A percentile compares a stretch with the other conserved stretches of the same genome.
phyloP scores from a whole-genome alignment of 2,797 vertebrate genomes.

The Acomys russatus region DNA sequence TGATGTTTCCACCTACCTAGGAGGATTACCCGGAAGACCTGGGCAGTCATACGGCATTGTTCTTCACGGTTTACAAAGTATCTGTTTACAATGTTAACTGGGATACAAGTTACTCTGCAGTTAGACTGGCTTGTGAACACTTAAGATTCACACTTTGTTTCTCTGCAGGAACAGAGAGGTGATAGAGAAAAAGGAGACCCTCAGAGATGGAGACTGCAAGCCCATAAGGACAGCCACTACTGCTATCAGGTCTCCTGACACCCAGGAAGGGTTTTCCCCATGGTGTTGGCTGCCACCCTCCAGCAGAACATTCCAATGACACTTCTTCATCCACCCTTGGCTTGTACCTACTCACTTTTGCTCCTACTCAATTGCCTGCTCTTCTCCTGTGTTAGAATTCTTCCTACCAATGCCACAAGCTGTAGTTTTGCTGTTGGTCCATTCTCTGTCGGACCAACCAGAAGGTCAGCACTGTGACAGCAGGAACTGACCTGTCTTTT shows the following conservation, averaged over 20 bases:
- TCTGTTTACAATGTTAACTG: neutral
- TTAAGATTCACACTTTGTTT: neutral
- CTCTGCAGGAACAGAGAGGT: neutral
- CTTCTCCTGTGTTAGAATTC: neutral
- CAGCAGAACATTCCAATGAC: neutral
- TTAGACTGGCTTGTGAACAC: neutral
- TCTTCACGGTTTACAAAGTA: conserved; percentile 21
- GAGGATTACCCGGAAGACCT: neutral
- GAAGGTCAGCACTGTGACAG: neutral
- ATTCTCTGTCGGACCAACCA: neutral
- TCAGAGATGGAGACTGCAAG: neutral
- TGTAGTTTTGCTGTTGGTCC: neutral
- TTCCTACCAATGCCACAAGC: neutral
- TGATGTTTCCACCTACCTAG: conserved; percentile 26
- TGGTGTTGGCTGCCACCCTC: neutral
- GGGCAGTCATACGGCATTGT: neutral
- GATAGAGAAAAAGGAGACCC: neutral
- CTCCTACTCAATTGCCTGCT: neutral
- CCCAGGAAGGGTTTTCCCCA: neutral
- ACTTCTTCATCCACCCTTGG: neutral
- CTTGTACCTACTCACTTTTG: neutral
- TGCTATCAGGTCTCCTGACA: neutral
- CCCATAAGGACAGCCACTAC: neutral
- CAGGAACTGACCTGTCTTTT: neutral
- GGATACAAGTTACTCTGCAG: neutral